A percentile compares a stretch with the other conserved stretches of the same genome.
phyloP scores from a whole-genome alignment of 2,888 invertebrate genomes.

The Charanyca ferruginea region DNA sequence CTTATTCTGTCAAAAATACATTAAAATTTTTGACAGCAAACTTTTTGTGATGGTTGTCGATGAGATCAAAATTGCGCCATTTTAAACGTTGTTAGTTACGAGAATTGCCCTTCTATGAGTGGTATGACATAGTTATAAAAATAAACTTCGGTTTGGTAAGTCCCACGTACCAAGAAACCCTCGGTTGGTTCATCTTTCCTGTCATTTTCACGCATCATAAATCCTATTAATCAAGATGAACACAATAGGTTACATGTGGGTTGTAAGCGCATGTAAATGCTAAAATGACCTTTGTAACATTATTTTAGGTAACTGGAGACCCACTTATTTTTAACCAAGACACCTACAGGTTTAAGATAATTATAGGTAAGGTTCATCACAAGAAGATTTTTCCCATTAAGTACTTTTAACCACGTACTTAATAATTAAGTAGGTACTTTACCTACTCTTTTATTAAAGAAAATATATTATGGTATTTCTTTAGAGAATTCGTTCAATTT shows the following conservation, averaged over 20 bases:
- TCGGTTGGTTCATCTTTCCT: slow-evolving; percentile 20
- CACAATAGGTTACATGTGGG: slow-evolving; percentile 13
- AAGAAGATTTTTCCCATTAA: neutral
- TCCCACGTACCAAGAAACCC: slow-evolving; percentile 21
- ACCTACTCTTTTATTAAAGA: slow-evolving; percentile 4
- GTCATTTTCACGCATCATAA: slow-evolving; percentile 8
- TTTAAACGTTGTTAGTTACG: no score
- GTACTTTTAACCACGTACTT: neutral
- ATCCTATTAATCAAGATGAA: slow-evolving; percentile 4
- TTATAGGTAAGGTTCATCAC: neutral
- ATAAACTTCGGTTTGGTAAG: slow-evolving; percentile 4
- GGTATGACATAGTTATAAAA: slow-evolving; percentile 8
- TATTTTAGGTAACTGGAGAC: slow-evolving; percentile 11
- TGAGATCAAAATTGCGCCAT: neutral
- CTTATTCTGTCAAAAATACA: no score
- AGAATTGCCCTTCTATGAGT: neutral
- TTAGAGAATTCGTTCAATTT: neutral
- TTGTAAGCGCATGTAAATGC: slow-evolving; percentile 16
- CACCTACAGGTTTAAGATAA: slow-evolving; percentile 6
- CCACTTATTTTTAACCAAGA: slow-evolving; percentile 7
- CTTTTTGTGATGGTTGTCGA: neutral
- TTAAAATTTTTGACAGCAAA: no score
- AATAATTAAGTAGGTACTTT: neutral
- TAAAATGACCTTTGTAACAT: slow-evolving; percentile 26
- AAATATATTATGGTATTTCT: slow-evolving; percentile 20